phyloP scores from a whole-genome alignment of 2,113 vertebrate species.

The Vimba vimba region DNA sequence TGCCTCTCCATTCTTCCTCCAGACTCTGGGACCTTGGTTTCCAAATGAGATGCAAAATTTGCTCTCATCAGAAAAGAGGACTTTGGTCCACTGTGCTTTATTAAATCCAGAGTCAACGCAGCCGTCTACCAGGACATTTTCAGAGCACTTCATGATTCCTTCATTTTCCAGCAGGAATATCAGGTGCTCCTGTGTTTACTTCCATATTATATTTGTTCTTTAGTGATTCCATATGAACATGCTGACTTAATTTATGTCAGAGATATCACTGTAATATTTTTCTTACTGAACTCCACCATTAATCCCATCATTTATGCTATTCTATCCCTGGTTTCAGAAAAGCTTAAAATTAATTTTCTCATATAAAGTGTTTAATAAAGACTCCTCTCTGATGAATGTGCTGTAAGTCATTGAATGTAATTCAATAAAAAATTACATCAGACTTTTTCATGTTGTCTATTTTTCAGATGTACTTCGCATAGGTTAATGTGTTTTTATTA shows the following conservation, averaged over 20 bases:
- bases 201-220: conserved; percentile 55
- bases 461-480: neutral
- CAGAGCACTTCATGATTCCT: no score
- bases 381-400: conserved; percentile 42
- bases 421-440: no score
- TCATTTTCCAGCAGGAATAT: no score
- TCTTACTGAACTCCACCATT: conserved; percentile 56
- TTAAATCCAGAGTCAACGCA: no score
- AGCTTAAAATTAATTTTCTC: conserved; percentile 59
- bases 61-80: no score
- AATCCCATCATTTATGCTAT: conserved; percentile 63
- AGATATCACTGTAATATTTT: conserved; percentile 26
- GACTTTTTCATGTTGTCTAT: neutral
- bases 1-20: no score
- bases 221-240: neutral
- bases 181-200: conserved; percentile 30
- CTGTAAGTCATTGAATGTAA: neutral
- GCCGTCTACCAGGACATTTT: no score
- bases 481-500: neutral
- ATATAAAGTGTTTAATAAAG: neutral
- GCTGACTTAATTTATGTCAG: conserved; percentile 16
- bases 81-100: no score
- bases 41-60: no score
- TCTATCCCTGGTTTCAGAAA: conserved; percentile 62
- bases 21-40: no score